Base-by-base conservation (phyloP, 2,888 invertebrate genomes). In the Scelioninae gen. 1 region DNA sequence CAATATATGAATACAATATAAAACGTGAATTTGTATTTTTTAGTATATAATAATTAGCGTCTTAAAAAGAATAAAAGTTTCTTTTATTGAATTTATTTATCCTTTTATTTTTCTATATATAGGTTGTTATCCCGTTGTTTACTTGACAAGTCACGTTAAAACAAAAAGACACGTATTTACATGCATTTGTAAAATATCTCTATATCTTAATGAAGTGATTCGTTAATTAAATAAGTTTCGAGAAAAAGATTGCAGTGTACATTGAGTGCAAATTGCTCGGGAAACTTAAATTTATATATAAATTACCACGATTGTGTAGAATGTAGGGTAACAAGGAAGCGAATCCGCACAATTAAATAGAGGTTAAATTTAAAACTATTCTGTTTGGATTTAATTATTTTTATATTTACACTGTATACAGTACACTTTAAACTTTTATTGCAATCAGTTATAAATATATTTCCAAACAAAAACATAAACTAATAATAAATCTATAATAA, bases 211-310 rank as follows among this genome's bases (percentile, higher is more conserved):
- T 62, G 55, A 69, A 77, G 69, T 63, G 55, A 69, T 69, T 69
- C 69, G 40, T 62, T 77, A 68, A 34, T 58, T 62, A 69, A 69
- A 68, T 55, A 77, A 47, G 72, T 60, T 69, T 78, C 34, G 51
- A 65, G 71, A 62, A 71, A 78, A 78, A 65, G 77, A 55, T 47
- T 47, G 47, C 43, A 65, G 45, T 43, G 23, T 58, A 16, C 74
- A 68, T 80, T 80, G 74, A 80, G 80, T 80, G 80, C 34, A 80
- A 80, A 80, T 80, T 72, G 47, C 53, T 47, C 34, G 40, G 72
- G 72, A 49, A 72, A 66, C 58, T 66, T 74, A 32, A 51, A 68
- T 23, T 23, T 23, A 23, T 51, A 31, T 62, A 68, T 74, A 68
- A 80, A 74, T 74, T 72, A 58, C 68, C 31, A 43, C 66, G 13